Base-by-base conservation (phyloP, 2,888 invertebrate species). In the Falcaria lacertinaria region DNA sequence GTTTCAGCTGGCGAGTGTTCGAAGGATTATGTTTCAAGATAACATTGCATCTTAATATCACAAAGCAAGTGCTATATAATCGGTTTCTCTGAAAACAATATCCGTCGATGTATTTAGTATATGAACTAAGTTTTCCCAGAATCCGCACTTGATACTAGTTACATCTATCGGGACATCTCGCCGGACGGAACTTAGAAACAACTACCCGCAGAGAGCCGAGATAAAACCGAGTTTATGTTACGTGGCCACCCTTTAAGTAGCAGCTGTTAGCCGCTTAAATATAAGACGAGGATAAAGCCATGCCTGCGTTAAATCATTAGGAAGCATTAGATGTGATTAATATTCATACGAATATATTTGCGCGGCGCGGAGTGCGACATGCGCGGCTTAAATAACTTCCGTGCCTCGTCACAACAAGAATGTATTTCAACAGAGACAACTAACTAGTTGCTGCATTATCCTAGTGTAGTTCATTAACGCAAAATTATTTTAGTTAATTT, bases 271-370 rank as follows among this genome's bases (percentile, higher is more conserved):
- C 22, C 14, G 14, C 14, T 19, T 22, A 25, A 15, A 6, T 37
- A 22, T 19, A 14, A 36, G 37, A 22, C 14, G 22, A 7, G 22
- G 14, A 22, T 15, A 7, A 37, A 37, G 37, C 14, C 5, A 14
- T 4, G 25, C 22, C 11, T 37, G 25, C 22, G 19, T 8, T 37
- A 22, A 37, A 37, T 37, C 22, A 37, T 37, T 37, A 37, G 25
- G 25, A 37, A 37, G 22, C 25, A 37, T 37, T 37, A 37, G 37
- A 25, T 25, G 37, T 37, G 22, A 37, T 37, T 37, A 37, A 37
- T 37, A 37, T 37, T 37, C 37, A 37, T 37, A 37, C 22, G 22
- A 19, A 37, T 37, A 37, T 25, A 37, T 37, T 37, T 14, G 25
- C 37, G 15, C 22, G 8, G 22, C 37, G 37, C 37, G 8, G 15